Evolutionary conservation across 2,888 invertebrate genomes (phyloP).

Genomic region (Agrypnus murinus): DNA sequence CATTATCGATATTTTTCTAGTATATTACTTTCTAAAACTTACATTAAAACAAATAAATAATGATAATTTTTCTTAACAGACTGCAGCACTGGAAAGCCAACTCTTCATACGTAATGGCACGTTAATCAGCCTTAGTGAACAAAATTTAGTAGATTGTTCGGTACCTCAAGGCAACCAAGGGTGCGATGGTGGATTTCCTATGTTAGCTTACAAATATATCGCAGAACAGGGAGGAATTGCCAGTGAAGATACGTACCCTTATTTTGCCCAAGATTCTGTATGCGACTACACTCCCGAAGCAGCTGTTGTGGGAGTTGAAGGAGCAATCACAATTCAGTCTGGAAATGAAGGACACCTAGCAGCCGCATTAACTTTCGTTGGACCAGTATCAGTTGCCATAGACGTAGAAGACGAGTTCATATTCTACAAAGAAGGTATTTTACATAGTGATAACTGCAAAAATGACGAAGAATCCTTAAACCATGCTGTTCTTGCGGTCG

Average conservation of each 20-base stretch:
- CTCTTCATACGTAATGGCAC: not conserved
- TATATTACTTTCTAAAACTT: too few species aligned
- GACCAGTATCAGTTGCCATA: not conserved
- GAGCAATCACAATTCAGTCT: not conserved
- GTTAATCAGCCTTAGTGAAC: not conserved
- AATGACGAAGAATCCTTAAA: slow-evolving; percentile 76
- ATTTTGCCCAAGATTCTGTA: not conserved
- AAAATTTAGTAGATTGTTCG: not conserved
- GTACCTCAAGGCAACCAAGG: not conserved
- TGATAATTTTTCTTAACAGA: slow-evolving; percentile 70
- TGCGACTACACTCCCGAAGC: not conserved
- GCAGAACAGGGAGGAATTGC: too few species aligned
- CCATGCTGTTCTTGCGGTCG: slow-evolving; percentile 74
- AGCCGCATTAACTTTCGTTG: not conserved
- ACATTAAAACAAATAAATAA: too few species aligned
- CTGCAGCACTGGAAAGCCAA: not conserved
- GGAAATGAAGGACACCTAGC: not conserved
- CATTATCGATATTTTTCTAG: too few species aligned
- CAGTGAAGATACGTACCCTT: not conserved
- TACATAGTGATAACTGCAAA: slow-evolving; percentile 84
- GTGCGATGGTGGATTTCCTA: not conserved
- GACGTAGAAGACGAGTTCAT: not conserved
- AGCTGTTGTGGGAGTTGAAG: not conserved
- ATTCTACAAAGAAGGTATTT: slow-evolving; percentile 75
- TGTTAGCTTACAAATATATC: not conserved